These are phyloP conservation scores for Clarias platycephalus DNA, from an alignment of 2,797 vertebrate species.

Conservation along the genomic window DNA sequence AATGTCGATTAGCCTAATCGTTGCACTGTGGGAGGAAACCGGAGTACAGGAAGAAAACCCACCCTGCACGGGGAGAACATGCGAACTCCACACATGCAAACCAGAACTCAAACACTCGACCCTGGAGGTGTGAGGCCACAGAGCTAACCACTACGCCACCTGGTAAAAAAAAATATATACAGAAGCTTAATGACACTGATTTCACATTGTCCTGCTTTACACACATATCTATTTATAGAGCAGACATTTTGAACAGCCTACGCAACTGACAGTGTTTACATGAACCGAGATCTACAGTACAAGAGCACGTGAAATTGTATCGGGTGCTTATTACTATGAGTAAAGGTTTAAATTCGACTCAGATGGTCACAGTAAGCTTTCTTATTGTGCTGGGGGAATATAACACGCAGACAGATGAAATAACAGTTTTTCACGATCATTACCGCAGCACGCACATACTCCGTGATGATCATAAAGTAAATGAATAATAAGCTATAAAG, in stretches of 20 bases:
- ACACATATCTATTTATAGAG: neutral
- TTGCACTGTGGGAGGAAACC: no score
- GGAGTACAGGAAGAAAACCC: no score
- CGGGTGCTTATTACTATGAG: constrained; percentile 12
- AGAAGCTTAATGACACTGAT: neutral
- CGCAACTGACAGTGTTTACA: constrained; percentile 33
- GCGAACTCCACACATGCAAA: no score
- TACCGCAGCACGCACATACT: neutral
- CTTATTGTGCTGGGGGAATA: neutral
- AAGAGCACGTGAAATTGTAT: constrained; percentile 32
- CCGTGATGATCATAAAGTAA: constrained; percentile 10
- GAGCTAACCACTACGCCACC: no score
- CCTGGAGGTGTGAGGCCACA: no score
- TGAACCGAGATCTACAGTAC: neutral
- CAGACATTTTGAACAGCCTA: neutral
- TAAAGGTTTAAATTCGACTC: constrained; percentile 18
- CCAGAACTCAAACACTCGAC: no score
- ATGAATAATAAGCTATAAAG: constrained; percentile 5
- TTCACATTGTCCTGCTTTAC: neutral
- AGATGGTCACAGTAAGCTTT: neutral
- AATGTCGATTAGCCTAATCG: no score
- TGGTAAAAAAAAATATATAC: constrained; percentile 1
- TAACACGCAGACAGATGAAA: neutral
- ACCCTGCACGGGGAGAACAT: no score
- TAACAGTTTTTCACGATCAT: neutral